phyloP scores from a whole-genome alignment of 2,797 vertebrate genomes.

The Denticeps clupeoides region DNA sequence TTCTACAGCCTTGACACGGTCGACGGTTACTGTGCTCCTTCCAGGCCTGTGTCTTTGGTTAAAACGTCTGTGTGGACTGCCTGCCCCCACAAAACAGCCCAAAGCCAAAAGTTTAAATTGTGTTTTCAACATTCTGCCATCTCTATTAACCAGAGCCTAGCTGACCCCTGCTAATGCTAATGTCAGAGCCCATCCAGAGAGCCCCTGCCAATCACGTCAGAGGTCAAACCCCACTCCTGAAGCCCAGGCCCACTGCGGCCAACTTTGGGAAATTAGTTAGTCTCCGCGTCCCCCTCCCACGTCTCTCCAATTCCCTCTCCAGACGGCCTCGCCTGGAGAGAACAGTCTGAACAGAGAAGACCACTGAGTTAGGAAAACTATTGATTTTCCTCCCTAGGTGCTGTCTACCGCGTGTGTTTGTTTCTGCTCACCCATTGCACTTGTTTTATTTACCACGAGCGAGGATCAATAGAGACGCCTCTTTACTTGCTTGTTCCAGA shows the following conservation, averaged over 20 bases:
- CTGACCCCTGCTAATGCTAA: slow-evolving; percentile 21
- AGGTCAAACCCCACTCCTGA: too few relatives aligned
- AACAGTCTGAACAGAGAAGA: slow-evolving; percentile 51
- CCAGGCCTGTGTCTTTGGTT: slow-evolving; percentile 16
- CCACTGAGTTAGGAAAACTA: slow-evolving; percentile 53
- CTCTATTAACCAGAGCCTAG: slow-evolving; percentile 3
- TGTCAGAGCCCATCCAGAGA: too few relatives aligned
- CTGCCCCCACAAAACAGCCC: too few relatives aligned
- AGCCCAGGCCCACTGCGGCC: too few relatives aligned
- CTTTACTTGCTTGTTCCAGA: slow-evolving; percentile 53
- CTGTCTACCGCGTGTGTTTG: slow-evolving; percentile 55
- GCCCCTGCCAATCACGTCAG: slow-evolving; percentile 20
- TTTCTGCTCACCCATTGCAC: slow-evolving; percentile 59
- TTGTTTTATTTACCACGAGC: slow-evolving; percentile 59
- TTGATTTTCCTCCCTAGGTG: slow-evolving; percentile 56
- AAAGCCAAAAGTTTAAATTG: too few relatives aligned
- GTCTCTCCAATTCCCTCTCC: slow-evolving; percentile 17
- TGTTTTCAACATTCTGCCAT: slow-evolving; percentile 14
- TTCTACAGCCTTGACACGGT: background rate
- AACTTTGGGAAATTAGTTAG: slow-evolving; percentile 44
- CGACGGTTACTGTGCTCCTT: too few relatives aligned
- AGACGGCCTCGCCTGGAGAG: slow-evolving; percentile 46
- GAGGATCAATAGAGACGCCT: slow-evolving; percentile 59
- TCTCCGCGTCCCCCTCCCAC: slow-evolving; percentile 29
- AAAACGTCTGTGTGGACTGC: too few relatives aligned